phyloP scores from a whole-genome alignment of 1,140 invertebrate genomes.

The Drosophila mayri region DNA sequence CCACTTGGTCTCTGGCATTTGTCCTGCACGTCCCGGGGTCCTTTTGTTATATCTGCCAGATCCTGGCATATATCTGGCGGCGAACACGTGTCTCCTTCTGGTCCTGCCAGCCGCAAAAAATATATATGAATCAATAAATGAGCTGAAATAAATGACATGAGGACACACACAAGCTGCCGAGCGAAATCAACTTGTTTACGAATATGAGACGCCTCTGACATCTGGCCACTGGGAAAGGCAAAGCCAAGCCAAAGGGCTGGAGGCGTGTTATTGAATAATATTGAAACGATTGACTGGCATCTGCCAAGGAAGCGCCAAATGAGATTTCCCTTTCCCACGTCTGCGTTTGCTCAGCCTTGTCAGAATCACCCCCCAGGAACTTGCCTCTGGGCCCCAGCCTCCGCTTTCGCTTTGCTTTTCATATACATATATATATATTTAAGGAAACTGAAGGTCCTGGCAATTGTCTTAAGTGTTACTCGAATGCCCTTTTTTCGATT shows the following conservation, averaged over 20 bases:
- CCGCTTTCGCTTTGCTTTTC: not conserved
- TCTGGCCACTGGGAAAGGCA: slow-evolving; percentile 37
- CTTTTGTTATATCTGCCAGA: slow-evolving; percentile 29
- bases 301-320: slow-evolving; percentile 23
- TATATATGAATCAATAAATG: slow-evolving; percentile 74
- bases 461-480: slow-evolving; percentile 11
- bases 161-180: slow-evolving; percentile 54
- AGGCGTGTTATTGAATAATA: slow-evolving; percentile 62
- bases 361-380: not conserved
- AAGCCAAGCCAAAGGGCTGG: slow-evolving; percentile 1
- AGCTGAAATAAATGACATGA: slow-evolving; percentile 61
- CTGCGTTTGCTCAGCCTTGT: not conserved
- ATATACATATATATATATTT: not conserved
- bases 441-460: not conserved
- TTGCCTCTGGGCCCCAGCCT: not conserved
- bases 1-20: slow-evolving; percentile 17
- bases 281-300: slow-evolving; percentile 56
- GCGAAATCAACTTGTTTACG: slow-evolving; percentile 66
- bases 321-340: slow-evolving; percentile 1
- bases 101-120: slow-evolving; percentile 26
- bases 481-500: not conserved
- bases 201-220: slow-evolving; percentile 65
- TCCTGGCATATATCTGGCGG: slow-evolving; percentile 29
- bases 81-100: slow-evolving; percentile 39
- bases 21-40: slow-evolving; percentile 18